phyloP scores from a whole-genome alignment of 2,113 vertebrate genomes.

The Synchiropus splendidus region DNA sequence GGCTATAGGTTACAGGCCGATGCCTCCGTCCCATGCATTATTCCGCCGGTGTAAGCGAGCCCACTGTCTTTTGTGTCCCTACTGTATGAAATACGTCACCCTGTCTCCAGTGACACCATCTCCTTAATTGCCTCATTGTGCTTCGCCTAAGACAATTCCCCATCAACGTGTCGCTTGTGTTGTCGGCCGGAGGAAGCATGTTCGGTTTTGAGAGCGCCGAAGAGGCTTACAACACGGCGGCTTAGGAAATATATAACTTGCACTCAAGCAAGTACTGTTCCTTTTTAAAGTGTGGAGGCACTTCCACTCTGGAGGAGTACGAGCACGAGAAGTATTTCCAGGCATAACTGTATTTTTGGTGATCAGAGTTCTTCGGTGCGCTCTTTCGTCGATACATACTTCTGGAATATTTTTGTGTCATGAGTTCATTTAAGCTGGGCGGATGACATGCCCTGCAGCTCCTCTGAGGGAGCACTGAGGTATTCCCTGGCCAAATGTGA shows the following conservation, averaged over 20 bases:
- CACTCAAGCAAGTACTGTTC: background rate
- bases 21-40: slow-evolving; percentile 33
- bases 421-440: no score
- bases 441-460: no score
- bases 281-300: background rate
- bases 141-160: background rate
- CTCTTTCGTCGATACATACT: no score
- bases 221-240: background rate
- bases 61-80: slow-evolving; percentile 20
- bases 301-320: background rate
- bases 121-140: slow-evolving; percentile 27
- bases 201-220: slow-evolving; percentile 1
- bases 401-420: no score
- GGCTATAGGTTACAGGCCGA: slow-evolving; percentile 18
- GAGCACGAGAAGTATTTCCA: no score
- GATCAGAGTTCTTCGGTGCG: no score
- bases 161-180: slow-evolving; percentile 1
- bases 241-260: background rate
- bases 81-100: slow-evolving; percentile 12
- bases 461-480: no score
- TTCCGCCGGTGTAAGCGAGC: slow-evolving; percentile 27
- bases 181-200: slow-evolving; percentile 14
- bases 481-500: no score
- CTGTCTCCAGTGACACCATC: slow-evolving; percentile 45
- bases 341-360: no score